A percentile compares a stretch with the other conserved stretches of the same genome.
Evolutionary conservation across 2,888 invertebrate genomes (phyloP).

Genomic region (Lasioglossum zephyrum): DNA sequence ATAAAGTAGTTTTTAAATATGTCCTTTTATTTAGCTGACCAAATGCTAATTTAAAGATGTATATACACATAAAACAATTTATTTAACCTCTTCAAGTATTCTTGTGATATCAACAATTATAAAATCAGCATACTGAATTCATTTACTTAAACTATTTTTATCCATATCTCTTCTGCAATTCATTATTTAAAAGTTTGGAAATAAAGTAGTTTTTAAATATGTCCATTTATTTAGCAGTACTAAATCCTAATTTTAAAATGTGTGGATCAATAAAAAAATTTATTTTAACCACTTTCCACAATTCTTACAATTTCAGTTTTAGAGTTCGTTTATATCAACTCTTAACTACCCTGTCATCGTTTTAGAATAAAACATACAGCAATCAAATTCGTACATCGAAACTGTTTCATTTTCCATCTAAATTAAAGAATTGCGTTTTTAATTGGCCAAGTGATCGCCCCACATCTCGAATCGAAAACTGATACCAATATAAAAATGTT

Average conservation of each 20-base stretch:
- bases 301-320: not conserved
- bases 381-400: too few species aligned
- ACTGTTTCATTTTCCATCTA: not conserved
- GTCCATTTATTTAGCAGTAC: too few species aligned
- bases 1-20: too few species aligned
- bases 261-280: too few species aligned
- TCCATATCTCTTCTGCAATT: too few species aligned
- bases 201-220: too few species aligned
- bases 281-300: too few species aligned
- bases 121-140: not conserved
- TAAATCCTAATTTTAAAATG: too few species aligned
- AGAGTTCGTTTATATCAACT: not conserved
- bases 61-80: too few species aligned
- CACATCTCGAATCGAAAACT: not conserved
- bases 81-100: not conserved
- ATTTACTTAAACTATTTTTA: not conserved
- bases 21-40: too few species aligned
- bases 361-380: not conserved
- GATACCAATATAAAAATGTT: not conserved
- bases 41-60: too few species aligned
- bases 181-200: too few species aligned
- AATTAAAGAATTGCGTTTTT: not conserved
- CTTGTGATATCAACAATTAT: not conserved
- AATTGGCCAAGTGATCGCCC: not conserved
- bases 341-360: not conserved